These are phyloP conservation scores for Argyresthia albistria DNA, from an alignment of 2,888 invertebrate species.

Conservation along the genomic window DNA sequence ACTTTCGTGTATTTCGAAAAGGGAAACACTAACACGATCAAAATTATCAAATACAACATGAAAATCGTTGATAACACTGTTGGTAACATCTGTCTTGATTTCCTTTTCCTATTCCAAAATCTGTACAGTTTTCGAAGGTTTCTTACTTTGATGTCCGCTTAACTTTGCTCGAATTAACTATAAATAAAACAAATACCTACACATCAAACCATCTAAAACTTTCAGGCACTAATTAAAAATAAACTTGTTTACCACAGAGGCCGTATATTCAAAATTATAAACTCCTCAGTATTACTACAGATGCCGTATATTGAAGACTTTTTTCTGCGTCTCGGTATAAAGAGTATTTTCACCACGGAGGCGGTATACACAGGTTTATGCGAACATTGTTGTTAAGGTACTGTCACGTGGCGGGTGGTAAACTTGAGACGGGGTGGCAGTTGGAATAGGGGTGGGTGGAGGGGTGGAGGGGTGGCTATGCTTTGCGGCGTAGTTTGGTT, in stretches of 20 bases:
- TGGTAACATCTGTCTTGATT: slow-evolving; percentile 26
- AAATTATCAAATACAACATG: slow-evolving; percentile 47
- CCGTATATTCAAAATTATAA: too few relatives aligned
- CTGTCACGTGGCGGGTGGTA: slow-evolving; percentile 20
- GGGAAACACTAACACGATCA: slow-evolving; percentile 50
- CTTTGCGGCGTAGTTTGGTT: too few relatives aligned
- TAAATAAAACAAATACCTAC: too few relatives aligned
- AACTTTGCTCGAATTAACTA: slow-evolving; percentile 6
- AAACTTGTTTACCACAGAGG: too few relatives aligned
- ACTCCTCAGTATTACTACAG: too few relatives aligned
- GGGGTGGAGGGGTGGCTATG: not conserved
- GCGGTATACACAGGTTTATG: too few relatives aligned
- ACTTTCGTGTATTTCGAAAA: slow-evolving; percentile 44
- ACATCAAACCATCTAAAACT: too few relatives aligned
- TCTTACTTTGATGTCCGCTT: slow-evolving; percentile 15
- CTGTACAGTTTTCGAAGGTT: not conserved
- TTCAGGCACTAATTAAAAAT: too few relatives aligned
- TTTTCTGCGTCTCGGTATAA: too few relatives aligned
- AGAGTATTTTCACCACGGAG: too few relatives aligned
- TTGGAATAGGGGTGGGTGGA: slow-evolving; percentile 5
- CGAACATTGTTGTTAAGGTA: slow-evolving; percentile 20
- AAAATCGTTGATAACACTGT: slow-evolving; percentile 43
- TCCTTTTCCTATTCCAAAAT: not conserved
- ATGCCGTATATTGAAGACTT: too few relatives aligned
- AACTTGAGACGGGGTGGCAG: slow-evolving; percentile 8